Evolutionary conservation across 2,888 invertebrate species (phyloP), one percentile per base, ranked within the genome.

Genomic region (Formica aserva): DNA sequence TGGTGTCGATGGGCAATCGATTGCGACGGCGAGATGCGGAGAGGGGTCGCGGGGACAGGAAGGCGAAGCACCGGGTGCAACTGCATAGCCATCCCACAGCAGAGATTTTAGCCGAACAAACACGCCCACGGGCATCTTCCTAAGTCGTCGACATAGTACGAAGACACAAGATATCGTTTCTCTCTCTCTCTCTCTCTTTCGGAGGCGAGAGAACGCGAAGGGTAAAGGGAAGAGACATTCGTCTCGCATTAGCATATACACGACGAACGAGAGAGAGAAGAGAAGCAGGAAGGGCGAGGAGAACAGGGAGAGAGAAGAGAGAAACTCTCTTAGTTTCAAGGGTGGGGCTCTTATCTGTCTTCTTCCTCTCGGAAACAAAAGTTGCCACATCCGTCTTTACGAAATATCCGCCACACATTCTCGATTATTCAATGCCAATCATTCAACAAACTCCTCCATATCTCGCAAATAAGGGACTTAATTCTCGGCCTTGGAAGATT

Each of bases 221-320:
- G 84, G 88, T 35, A 88, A 88, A 88, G 86, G 90, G 91, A 88
- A 89, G 92, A 94, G 94, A 94, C 94, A 94, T 94, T 94, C 94
- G 94, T 94, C 94, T 94, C 93, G 92, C 94, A 94, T 94, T 94
- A 94, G 94, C 94, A 94, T 94, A 94, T 94, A 94, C 94, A 94
- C 92, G 94, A 86, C 82, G 91, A 91, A 86, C 84, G 85, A 88
- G 71, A 60, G 82, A 85, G 72, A 69, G 81, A 76, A 67, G 74
- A 71, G 69, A 72, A 71, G 63, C 57, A 71, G 35, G n/a, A 35
- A n/a, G 55, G 62, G 38, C 57, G 69, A 41, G 15, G 11, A n/a
- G 6, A 6, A 26, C 18, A 15, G 3, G n/a, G 67, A 55, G 76
- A 38, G 38, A 45, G 57, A 32, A 60, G 60, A 22, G 52, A 55